Evolutionary conservation across 2,797 vertebrate genomes (phyloP).

Genomic region (Numenius phaeopus): DNA sequence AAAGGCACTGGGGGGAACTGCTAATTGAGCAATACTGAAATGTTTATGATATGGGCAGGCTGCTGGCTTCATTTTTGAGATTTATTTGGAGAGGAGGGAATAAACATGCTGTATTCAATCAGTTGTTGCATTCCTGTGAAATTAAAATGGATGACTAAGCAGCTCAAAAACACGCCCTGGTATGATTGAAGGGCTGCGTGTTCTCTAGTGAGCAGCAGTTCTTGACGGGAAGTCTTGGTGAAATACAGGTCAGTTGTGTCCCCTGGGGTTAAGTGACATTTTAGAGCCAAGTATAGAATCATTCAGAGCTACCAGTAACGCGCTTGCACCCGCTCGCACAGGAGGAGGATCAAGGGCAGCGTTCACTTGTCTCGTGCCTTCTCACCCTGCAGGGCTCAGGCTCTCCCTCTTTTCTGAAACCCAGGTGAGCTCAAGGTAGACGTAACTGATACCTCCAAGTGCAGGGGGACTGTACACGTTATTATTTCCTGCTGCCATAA

Average conservation of each 20-base stretch:
- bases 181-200: not conserved
- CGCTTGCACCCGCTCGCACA: not conserved
- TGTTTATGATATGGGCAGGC: not conserved
- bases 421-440: not conserved
- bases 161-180: not conserved
- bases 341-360: not conserved
- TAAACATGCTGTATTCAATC: not conserved
- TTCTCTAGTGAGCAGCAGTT: not conserved
- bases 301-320: not conserved
- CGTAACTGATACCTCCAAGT: not conserved
- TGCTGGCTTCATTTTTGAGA: not conserved
- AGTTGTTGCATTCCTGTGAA: not conserved
- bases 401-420: not conserved
- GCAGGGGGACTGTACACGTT: rapidly evolving
- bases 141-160: not conserved
- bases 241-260: not conserved
- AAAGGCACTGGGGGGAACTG: not conserved
- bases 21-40: not conserved
- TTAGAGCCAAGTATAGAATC: not conserved
- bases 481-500: not conserved
- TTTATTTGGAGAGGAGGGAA: not conserved
- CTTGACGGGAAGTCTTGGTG: not conserved
- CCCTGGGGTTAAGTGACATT: not conserved
- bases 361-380: not conserved
- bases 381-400: not conserved